Evolutionary conservation across 2,797 vertebrate species (phyloP), one percentile per base, ranked within the genome.

Genomic region (Mareca penelope): DNA sequence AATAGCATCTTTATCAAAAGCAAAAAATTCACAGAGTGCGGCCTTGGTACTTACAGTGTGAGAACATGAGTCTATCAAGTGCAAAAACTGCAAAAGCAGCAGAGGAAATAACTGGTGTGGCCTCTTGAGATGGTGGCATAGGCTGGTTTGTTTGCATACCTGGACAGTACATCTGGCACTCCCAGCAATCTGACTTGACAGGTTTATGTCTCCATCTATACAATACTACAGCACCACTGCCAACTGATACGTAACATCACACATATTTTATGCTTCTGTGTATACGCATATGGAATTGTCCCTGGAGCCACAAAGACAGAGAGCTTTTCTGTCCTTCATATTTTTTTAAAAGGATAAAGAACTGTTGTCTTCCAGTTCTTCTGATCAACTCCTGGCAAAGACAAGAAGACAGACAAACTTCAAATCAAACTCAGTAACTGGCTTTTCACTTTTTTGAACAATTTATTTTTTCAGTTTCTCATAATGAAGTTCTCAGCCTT

Each of bases 161-260:
- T 94, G 95, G 96, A 92, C 95, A 95, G 63, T 94, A 52, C 80
- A 90, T 93, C 87, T 96, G 95, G 73, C 89, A 94, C 86, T 93
- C 89, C 57, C 33, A 83, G 67, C 85, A 80, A 80, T 17, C 76
- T 10, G 5, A 94, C 93, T 55, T 94, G 89, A 89, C 94, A 95
- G 89, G 84, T 94, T 95, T 96, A 95, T 70, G 35, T 92, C 59
- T 91, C 80, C 9, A 7, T 65, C 85, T 77, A 67, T 59, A 71
- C 85, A 85, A 84, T 70, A 61, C 10, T 46, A 72, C 72, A 73
- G 63, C 75, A 60, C 31, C 65, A 80, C 84, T 55, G 69, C 63
- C 93, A 89, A 81, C 48, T 21, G 16, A 67, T 79, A 80, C 29
- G 77, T 44, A 77, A 44, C 33, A 88, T 56, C 60, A 64, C 52